Evolutionary conservation across 1,140 invertebrate genomes (phyloP), one percentile per base, ranked within the genome.

Genomic region (Subanguina moxae): DNA sequence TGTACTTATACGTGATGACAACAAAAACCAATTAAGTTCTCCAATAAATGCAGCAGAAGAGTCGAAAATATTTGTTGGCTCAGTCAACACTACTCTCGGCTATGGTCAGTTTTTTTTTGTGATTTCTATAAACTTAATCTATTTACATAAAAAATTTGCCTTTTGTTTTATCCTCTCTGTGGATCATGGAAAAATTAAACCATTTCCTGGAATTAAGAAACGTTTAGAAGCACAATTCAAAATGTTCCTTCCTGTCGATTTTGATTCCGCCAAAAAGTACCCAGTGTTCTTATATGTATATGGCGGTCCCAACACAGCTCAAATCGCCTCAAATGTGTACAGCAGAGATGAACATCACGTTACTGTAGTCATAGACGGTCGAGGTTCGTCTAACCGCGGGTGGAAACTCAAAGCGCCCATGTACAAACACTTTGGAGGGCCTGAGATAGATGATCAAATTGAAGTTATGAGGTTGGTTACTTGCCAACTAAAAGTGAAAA

Each of bases 401-500:
- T 73, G 71, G 71, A 59, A 68, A 17, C n/a, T 73, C 3, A 43
- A 57, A 11, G 48, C 21, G 8, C 57, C 63, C 21, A 28, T 73
- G n/a, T 73, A 73, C 23, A 38, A 56, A 38, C 57, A 73, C 52
- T 52, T 73, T 19, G 71, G 71, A 19, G 67, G 67, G 17, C 71
- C 71, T 19, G 71, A 73, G 52, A 43, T 73, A 9, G 65, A 67
- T 25, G 71, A 73, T 28, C 70, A 73, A 56, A 28, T 73, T 7
- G 71, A 72, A 62, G 57, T 42, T 17, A 27, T 72, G 38, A 70
- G 48, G 70, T 73, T 58, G 21, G 21, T 52, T 15, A 25, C 15
- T 5, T 28, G n/a, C n/a, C 19, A 61, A 19, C 7, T 45, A 38
- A 21, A 65, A 72, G 27, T 27, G 9, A 72, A 15, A n/a, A 71